Percentiles rank a stretch among this genome's conserved stretches.
phyloP scores from a whole-genome alignment of 2,113 vertebrate species.

The Scalopus aquaticus region DNA sequence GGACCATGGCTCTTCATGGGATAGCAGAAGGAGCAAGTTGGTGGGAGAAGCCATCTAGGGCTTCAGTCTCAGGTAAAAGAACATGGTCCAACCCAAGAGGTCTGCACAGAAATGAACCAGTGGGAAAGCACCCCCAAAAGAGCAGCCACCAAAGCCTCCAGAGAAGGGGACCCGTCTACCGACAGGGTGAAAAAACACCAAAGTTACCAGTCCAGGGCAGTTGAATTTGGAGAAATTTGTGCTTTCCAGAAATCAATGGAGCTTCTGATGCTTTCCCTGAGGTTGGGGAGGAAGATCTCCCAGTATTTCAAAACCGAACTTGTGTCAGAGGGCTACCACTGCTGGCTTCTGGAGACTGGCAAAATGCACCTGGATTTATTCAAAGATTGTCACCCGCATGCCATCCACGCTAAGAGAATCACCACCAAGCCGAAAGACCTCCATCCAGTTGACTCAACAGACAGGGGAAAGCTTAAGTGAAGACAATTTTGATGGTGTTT shows the following conservation, averaged over 20 bases:
- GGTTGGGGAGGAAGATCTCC: conserved; percentile 88
- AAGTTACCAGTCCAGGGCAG: conserved; percentile 66
- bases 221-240: neutral
- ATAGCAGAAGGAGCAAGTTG: neutral
- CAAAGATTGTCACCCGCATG: conserved; percentile 81
- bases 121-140: conserved; percentile 81
- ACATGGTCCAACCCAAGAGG: conserved; percentile 80
- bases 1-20: rapidly evolving
- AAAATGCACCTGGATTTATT: too few relatives aligned
- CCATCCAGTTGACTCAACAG: conserved; percentile 90
- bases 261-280: conserved; percentile 89
- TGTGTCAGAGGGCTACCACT: conserved; percentile 87
- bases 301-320: conserved; percentile 88
- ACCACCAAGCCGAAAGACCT: conserved; percentile 92
- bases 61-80: conserved; percentile 17
- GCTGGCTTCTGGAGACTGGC: too few relatives aligned
- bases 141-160: conserved; percentile 81
- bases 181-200: conserved; percentile 82
- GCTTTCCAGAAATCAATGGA: conserved; percentile 89
- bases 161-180: conserved; percentile 81
- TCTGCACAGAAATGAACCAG: conserved; percentile 82
- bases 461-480: conserved; percentile 87
- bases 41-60: neutral
- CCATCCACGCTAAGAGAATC: conserved; percentile 91
- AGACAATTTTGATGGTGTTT: conserved; percentile 88